Base-by-base conservation (phyloP, 2,113 vertebrate genomes). In the Etia nguti region DNA sequence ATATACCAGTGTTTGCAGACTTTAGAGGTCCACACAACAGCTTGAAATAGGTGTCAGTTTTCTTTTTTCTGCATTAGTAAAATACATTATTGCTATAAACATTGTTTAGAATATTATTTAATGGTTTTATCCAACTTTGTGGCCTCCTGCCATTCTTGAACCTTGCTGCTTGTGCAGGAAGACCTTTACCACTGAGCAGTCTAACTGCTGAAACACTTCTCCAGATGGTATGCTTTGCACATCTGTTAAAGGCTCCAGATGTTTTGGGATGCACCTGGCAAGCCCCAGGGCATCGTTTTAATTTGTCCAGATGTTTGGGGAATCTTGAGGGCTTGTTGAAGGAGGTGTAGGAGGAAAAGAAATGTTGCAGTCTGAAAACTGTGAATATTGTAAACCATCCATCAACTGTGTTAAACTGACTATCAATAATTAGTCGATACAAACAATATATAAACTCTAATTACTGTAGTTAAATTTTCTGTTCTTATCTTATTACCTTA, bases 191-290 rank as follows among this genome's bases (percentile, higher is more conserved):
- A 36, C 87, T 34, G 79, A 89, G 86, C 26, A 12, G 87, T 89
- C 88, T 79, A 87, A 90, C 90, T 91, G 86, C 84, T 68, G 26
- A 84, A 88, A 88, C 91, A 87, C 85, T 91, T 92, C 81, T 86
- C 88, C 93, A 93, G 91, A 92, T 89, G 46, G 52, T 50, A 29
- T 50, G 56, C 48, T 70, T 84, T 38, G 73, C 81, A 87, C 92
- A 88, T 91, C 93, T 94, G 91, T 84, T 88, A 50, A 85, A 89
- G 81, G 79, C 34, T 93, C 89, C 94, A 96, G 93, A 95, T 95
- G 95, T 95, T 93, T 93, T 93, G 79, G 84, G 83, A 91, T 84
- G 83, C 92, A 93, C 90, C 90, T 94, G 92, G 91, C 90, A 43
- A 85, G 81, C 68, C 77, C 79, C 41, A 60, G 56, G 24, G 55